These are phyloP conservation scores for Virgularia gustaviana DNA, from an alignment of 92 coral and sea anemone species.

Conservation along the genomic window DNA sequence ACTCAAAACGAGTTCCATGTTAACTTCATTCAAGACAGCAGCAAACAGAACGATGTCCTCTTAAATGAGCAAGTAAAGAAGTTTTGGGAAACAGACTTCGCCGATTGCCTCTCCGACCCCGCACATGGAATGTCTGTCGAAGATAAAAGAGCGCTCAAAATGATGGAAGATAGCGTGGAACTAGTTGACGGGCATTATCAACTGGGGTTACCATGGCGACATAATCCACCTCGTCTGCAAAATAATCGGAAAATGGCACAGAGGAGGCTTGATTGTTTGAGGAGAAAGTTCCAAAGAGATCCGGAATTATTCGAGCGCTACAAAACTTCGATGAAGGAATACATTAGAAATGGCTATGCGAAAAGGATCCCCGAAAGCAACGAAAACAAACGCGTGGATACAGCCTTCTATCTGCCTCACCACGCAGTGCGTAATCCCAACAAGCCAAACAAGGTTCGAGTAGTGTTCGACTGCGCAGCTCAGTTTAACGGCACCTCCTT, in stretches of 20 bases:
- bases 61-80: slow-evolving; percentile 16
- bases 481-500: slow-evolving; percentile 42
- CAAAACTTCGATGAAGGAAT: slow-evolving; percentile 49
- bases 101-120: slow-evolving; percentile 3
- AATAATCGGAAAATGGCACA: slow-evolving; percentile 54
- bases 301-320: slow-evolving; percentile 45
- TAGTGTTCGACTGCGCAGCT: slow-evolving; percentile 51
- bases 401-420: slow-evolving; percentile 53
- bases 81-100: slow-evolving; percentile 41
- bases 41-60: not conserved
- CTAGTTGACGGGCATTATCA: slow-evolving; percentile 43
- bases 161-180: slow-evolving; percentile 36
- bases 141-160: slow-evolving; percentile 51
- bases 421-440: slow-evolving; percentile 40
- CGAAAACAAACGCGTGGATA: not conserved
- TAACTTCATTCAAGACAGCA: not conserved
- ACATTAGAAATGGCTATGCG: slow-evolving; percentile 48
- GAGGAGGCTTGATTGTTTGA: slow-evolving; percentile 36
- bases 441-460: slow-evolving; percentile 31
- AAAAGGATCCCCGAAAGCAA: slow-evolving; percentile 28
- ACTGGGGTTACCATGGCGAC: slow-evolving; percentile 58
- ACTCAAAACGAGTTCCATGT: not conserved
- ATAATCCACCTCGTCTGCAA: slow-evolving; percentile 41
- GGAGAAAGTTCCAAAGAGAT: slow-evolving; percentile 40
- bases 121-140: slow-evolving; percentile 33